These are phyloP conservation scores for Haliclystus octoradiatus DNA, from an alignment of 30 jellyfish, hydroid and myxozoan genomes.

Conservation along the genomic window DNA sequence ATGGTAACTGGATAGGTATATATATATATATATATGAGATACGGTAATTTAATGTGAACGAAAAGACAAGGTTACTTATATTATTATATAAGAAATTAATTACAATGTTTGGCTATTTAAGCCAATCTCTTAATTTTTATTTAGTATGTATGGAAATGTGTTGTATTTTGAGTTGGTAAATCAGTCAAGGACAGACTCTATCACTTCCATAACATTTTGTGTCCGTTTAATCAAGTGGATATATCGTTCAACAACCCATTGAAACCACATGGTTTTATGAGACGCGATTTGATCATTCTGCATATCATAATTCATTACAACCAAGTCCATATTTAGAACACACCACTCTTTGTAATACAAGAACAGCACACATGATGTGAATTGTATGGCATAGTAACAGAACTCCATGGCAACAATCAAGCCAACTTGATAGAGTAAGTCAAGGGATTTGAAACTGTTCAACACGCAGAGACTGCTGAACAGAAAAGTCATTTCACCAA, in stretches of 20 bases:
- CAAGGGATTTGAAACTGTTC: constrained; percentile 79
- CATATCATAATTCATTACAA: constrained; percentile 31
- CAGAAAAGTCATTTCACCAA: constrained; percentile 69
- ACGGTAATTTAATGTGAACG: no score
- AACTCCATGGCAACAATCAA: constrained; percentile 69
- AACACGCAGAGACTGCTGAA: constrained; percentile 69
- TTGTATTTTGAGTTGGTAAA: no score
- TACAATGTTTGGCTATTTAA: no score
- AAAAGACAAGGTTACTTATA: no score
- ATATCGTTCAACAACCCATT: constrained; percentile 40
- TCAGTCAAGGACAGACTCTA: no score
- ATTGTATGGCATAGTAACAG: constrained; percentile 56
- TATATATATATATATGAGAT: no score
- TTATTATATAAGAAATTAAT: no score
- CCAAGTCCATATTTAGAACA: constrained; percentile 45
- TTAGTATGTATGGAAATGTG: no score
- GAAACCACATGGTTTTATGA: background rate
- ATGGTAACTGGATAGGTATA: no score
- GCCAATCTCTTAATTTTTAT: no score
- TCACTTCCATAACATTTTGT: constrained; percentile 56
- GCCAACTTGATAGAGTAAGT: constrained; percentile 83
- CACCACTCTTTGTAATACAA: constrained; percentile 74
- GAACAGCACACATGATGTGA: constrained; percentile 60
- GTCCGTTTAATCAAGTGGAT: constrained; percentile 50
- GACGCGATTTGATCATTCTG: constrained; percentile 15